Conservation (phyloP, 2,888 invertebrate genomes). For the Osmoderma eremita region DNA sequence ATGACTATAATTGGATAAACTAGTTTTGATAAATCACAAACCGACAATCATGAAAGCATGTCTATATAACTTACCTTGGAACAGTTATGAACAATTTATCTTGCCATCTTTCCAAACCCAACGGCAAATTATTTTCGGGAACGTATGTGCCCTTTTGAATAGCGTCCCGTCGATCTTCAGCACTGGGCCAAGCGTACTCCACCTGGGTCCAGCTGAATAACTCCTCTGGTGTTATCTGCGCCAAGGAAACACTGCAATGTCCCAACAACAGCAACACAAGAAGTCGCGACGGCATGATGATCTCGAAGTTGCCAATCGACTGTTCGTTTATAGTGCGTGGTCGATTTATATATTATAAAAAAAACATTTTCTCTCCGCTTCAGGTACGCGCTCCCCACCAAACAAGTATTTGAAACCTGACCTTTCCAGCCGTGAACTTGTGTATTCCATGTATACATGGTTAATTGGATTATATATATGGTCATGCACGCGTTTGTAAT, state of each 20-base stretch:
- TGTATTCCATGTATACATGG: not conserved
- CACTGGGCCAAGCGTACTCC: constrained; percentile 73
- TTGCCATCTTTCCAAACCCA: constrained; percentile 78
- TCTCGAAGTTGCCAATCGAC: constrained; percentile 15
- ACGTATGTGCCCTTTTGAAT: constrained; percentile 71
- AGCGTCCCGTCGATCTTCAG: constrained; percentile 69
- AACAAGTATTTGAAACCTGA: constrained; percentile 21
- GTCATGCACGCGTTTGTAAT: no score
- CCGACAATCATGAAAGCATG: not conserved
- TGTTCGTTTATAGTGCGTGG: not conserved
- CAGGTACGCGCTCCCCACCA: constrained; percentile 15
- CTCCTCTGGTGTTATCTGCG: constrained; percentile 68
- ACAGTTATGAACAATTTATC: constrained; percentile 77
- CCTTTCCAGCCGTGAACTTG: constrained; percentile 35
- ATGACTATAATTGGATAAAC: not conserved
- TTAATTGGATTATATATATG: constrained; percentile 6
- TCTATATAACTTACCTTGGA: constrained; percentile 65
- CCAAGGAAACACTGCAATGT: constrained; percentile 54
- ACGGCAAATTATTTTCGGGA: constrained; percentile 74
- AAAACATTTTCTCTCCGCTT: constrained; percentile 19
- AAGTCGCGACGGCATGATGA: constrained; percentile 20
- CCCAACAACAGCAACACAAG: constrained; percentile 21
- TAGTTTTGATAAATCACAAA: not conserved
- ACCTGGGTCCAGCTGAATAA: constrained; percentile 77
- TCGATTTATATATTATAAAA: constrained; percentile 19